phyloP scores from a whole-genome alignment of 2,888 invertebrate species.

The Sminthurinus aureus region DNA sequence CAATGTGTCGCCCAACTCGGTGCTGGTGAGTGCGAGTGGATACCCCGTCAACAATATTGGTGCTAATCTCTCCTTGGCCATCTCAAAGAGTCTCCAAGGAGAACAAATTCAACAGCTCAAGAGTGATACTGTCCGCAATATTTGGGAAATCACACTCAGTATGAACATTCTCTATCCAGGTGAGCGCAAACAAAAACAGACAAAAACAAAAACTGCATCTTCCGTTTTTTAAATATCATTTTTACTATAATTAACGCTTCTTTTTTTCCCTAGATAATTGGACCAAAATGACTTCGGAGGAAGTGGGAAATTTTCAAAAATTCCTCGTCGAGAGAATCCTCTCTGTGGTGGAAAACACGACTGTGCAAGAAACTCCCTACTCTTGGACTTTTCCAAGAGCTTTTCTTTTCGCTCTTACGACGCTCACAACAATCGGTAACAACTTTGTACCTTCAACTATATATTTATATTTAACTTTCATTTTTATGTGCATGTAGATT shows the following conservation, averaged over 20 bases:
- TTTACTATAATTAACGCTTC: no score
- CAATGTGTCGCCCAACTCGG: slow-evolving; percentile 45
- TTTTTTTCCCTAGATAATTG: slow-evolving; percentile 49
- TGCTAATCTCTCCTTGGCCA: slow-evolving; percentile 52
- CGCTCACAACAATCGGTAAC: slow-evolving; percentile 58
- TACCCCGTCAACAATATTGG: slow-evolving; percentile 53
- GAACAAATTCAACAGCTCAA: slow-evolving; percentile 56
- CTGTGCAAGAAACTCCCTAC: slow-evolving; percentile 52
- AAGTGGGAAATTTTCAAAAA: slow-evolving; percentile 56
- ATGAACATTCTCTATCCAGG: slow-evolving; percentile 59
- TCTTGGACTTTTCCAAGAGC: slow-evolving; percentile 58
- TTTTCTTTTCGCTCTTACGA: slow-evolving; percentile 58
- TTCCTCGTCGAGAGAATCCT: slow-evolving; percentile 55
- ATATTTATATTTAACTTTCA: no score
- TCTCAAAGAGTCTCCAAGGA: slow-evolving; percentile 53
- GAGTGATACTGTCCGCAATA: slow-evolving; percentile 56
- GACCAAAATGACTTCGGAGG: slow-evolving; percentile 59
- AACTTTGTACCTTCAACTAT: no score
- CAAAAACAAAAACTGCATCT: no score
- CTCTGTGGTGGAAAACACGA: slow-evolving; percentile 55
- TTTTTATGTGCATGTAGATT: no score
- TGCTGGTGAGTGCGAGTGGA: slow-evolving; percentile 56
- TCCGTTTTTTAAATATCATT: no score
- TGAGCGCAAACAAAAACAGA: no score
- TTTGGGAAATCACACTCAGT: slow-evolving; percentile 58